phyloP scores from a whole-genome alignment of 1,140 invertebrate species.

The Drosophila kohkoa region DNA sequence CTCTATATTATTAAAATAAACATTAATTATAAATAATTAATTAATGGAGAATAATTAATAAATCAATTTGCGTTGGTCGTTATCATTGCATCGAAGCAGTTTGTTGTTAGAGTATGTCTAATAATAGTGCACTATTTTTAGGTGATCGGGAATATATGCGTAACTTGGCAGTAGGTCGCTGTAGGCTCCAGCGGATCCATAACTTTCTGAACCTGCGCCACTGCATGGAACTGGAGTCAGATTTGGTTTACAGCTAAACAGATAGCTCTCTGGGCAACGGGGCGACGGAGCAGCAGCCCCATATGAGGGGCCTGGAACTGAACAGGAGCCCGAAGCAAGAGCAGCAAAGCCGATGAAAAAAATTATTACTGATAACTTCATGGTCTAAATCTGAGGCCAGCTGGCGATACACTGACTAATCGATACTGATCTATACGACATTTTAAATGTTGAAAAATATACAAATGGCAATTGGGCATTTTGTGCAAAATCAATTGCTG shows the following conservation, averaged over 20 bases:
- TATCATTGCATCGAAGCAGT: background rate
- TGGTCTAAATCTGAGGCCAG: constrained; percentile 13
- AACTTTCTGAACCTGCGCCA: constrained; percentile 42
- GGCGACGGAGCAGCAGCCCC: constrained; percentile 47
- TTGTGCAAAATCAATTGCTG: background rate
- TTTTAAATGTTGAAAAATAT: constrained; percentile 21
- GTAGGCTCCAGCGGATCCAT: constrained; percentile 69
- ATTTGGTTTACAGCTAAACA: constrained; percentile 77
- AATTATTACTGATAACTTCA: constrained; percentile 45
- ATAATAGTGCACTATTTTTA: background rate
- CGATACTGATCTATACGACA: background rate
- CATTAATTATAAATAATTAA: constrained; percentile 6
- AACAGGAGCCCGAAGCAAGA: constrained; percentile 10
- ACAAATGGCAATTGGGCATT: constrained; percentile 1
- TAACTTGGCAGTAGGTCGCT: constrained; percentile 60
- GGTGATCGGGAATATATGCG: background rate
- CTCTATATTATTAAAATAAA: background rate
- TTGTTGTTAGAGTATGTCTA: background rate
- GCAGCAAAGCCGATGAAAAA: constrained; percentile 35
- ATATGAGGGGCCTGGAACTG: constrained; percentile 1
- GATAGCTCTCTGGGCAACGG: constrained; percentile 72
- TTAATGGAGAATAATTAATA: background rate
- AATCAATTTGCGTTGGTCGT: constrained; percentile 14
- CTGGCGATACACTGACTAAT: constrained; percentile 3
- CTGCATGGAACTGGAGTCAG: constrained; percentile 64